phyloP scores from a whole-genome alignment of 2,113 vertebrate genomes.

The Bombycilla garrulus region DNA sequence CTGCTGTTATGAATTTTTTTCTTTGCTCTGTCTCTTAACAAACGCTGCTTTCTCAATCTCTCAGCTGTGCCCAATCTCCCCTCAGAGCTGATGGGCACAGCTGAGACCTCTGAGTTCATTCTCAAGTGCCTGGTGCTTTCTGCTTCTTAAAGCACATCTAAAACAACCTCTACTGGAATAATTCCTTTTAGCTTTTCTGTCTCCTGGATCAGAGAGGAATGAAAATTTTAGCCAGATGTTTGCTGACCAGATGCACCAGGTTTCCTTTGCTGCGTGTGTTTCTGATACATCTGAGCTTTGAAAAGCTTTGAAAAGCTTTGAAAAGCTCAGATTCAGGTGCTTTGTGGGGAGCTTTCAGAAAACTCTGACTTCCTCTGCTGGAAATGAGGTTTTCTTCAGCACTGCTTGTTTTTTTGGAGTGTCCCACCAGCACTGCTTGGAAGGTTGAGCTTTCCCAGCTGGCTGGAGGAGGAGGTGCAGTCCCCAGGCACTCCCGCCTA shows the following conservation, averaged over 20 bases:
- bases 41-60: neutral
- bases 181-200: neutral
- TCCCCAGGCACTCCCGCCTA: accelerated
- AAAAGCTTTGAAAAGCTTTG: neutral
- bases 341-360: neutral
- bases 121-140: neutral
- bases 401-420: neutral
- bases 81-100: neutral
- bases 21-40: neutral
- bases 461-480: neutral
- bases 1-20: accelerated
- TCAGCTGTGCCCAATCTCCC: neutral
- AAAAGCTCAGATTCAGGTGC: neutral
- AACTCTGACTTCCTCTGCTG: neutral
- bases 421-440: neutral
- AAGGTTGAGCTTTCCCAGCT: neutral
- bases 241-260: neutral
- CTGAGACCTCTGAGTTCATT: neutral
- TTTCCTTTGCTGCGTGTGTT: neutral
- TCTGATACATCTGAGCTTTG: neutral
- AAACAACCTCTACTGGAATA: neutral
- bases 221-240: neutral
- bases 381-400: neutral
- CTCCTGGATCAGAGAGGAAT: neutral
- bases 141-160: neutral